Base-by-base conservation (phyloP, 64 coral and sea anemone genomes). In the Dendronephthya gigantea region DNA sequence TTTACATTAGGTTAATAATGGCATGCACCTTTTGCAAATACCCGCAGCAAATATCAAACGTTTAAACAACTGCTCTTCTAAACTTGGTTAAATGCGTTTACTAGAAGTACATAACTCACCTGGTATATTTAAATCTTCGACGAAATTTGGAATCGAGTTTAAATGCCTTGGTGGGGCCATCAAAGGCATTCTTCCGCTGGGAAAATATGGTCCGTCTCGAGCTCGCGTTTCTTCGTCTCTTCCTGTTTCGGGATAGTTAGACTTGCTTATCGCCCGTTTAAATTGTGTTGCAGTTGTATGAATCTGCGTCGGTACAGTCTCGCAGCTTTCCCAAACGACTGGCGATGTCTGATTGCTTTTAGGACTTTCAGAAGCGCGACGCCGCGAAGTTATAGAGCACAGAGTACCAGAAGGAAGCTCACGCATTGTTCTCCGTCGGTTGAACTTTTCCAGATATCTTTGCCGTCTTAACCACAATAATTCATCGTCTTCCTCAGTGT, bases 131-230 rank as follows among this genome's bases (percentile, higher is more conserved):
- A 98, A 49, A 22, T 89, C 84, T 84, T 98, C 95, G 13, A 92
- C 48, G 74, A 88, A 93, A 40, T 83, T 85, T 32, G 95, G 95
- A 58, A 89, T 83, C 19, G 84, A 83, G 32, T 70, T 31, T 23
- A 98, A 39, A 32, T 93, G 92, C 33, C 79, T 90, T 50, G 93
- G 95, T 41, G 45, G 83, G 11, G 95, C 83, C n/a, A 85, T 87
- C n/a, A 68, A 90, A n/a, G 95, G 95, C 45, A 92, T 49, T 62
- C 93, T 92, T 33, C 91, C 95, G 17, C 88, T 91, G 0, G 95
- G 95, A 92, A 92, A 98, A 72, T 84, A 98, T 15, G 95, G 95
- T 4, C 95, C 95, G 0, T 68, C 39, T 93, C 90, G 31, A 89
- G 89, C 39, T 93, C 90, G 31, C 88, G 89, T 41, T 88, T 49